Percentiles rank a stretch among this genome's conserved stretches.
Evolutionary conservation across 2,888 invertebrate genomes (phyloP).

Genomic region (Trichogramma evanescens): DNA sequence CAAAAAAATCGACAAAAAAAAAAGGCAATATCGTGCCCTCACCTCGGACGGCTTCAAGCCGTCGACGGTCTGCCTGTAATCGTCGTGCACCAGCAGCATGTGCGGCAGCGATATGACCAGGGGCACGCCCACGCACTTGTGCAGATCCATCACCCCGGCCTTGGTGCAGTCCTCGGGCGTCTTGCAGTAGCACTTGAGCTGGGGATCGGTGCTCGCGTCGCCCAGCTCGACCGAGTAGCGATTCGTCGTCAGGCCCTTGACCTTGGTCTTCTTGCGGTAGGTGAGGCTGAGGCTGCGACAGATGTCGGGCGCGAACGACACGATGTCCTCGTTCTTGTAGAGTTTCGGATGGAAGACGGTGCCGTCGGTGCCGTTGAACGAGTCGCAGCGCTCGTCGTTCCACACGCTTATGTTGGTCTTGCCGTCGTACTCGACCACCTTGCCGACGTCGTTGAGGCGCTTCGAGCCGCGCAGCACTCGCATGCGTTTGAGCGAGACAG

Average conservation of each 20-base stretch:
- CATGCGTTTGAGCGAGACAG: slow-evolving; percentile 58
- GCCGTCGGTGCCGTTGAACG: slow-evolving; percentile 75
- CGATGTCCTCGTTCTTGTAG: slow-evolving; percentile 58
- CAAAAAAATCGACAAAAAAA: too few species aligned
- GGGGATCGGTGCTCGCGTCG: slow-evolving; percentile 55
- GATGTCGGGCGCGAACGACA: slow-evolving; percentile 69
- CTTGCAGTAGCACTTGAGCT: slow-evolving; percentile 52
- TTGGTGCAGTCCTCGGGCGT: slow-evolving; percentile 61
- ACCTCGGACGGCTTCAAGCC: slow-evolving; percentile 37
- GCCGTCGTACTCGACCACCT: slow-evolving; percentile 64
- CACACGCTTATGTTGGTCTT: slow-evolving; percentile 58
- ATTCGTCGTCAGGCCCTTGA: slow-evolving; percentile 47
- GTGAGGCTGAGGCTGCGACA: slow-evolving; percentile 54
- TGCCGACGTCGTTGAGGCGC: slow-evolving; percentile 66
- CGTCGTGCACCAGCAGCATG: slow-evolving; percentile 59
- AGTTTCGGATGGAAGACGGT: slow-evolving; percentile 79
- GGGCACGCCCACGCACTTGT: slow-evolving; percentile 63
- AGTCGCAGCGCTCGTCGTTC: slow-evolving; percentile 64
- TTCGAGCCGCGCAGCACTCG: slow-evolving; percentile 70
- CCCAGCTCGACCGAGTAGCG: slow-evolving; percentile 65
- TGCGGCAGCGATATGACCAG: slow-evolving; percentile 74
- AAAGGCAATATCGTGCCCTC: not conserved
- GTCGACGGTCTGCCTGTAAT: slow-evolving; percentile 37
- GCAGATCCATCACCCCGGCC: slow-evolving; percentile 68
- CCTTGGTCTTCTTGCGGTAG: slow-evolving; percentile 21